A percentile compares a stretch with the other conserved stretches of the same genome.
These are phyloP conservation scores for Morus bassanus DNA, from an alignment of 2,797 vertebrate genomes.

Conservation along the genomic window DNA sequence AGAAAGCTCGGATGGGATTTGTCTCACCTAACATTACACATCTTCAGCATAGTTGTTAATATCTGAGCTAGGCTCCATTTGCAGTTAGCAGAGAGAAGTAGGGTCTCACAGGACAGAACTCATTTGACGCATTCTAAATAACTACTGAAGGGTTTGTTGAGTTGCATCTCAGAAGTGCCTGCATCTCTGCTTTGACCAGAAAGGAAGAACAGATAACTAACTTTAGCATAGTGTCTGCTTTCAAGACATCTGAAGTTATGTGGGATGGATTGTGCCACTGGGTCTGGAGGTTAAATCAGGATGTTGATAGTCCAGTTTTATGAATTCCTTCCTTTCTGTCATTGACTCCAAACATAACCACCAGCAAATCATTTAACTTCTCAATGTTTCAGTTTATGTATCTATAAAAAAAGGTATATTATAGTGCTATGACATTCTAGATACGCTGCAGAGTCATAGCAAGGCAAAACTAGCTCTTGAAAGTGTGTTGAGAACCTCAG, in stretches of 20 bases:
- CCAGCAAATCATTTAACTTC: constrained; percentile 47
- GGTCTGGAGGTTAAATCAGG: constrained; percentile 4
- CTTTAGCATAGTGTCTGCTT: not conserved
- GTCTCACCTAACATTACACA: constrained; percentile 11
- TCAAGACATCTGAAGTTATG: not conserved
- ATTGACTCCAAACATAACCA: constrained; percentile 18
- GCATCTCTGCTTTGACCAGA: not conserved
- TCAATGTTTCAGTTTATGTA: constrained; percentile 28
- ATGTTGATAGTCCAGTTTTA: not conserved
- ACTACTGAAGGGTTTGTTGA: not conserved
- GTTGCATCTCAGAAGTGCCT: not conserved
- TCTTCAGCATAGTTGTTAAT: not conserved
- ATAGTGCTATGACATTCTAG: constrained; percentile 3
- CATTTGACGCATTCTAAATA: not conserved
- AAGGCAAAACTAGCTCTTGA: constrained; percentile 34
- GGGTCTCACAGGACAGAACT: not conserved
- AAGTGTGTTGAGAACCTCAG: constrained; percentile 48
- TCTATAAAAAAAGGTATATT: constrained; percentile 37
- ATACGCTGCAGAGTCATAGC: not conserved
- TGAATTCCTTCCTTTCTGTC: constrained; percentile 16
- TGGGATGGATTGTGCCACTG: not conserved
- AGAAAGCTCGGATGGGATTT: not conserved
- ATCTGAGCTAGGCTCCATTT: not conserved
- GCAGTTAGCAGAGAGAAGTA: not conserved
- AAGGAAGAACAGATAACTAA: not conserved